Base-by-base conservation (phyloP, 2,797 vertebrate genomes). In the Sebastes cheni region DNA sequence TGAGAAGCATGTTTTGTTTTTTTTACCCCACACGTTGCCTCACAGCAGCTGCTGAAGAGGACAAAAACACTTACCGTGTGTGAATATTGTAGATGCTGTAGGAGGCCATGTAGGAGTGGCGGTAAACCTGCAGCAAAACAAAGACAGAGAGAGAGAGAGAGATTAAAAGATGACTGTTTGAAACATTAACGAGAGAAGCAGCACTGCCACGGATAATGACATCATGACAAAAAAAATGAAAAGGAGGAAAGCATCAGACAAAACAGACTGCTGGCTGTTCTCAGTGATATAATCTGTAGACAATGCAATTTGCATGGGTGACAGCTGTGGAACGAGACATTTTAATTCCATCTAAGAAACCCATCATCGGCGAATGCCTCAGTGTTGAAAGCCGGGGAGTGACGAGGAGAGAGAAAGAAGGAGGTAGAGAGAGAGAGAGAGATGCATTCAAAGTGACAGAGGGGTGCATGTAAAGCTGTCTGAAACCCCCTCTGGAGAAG, bases 71-170 rank as follows among this genome's bases (percentile, higher is more conserved):
- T 84, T 77, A 96, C 96, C 96, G 92, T 23, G 96, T 96, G 77
- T 95, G 95, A 14, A 96, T 94, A 55, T 95, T 96, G 89, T 96
- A 96, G 92, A 96, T 95, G 52, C 95, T 96, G 92, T 96, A 96
- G 79, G 95, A 96, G 10, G 96, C 96, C 86, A 95, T 95, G 88
- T 90, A 95, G 34, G 96, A 96, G 86, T 96, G 91, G 3, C 94
- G 91, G 82, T 96, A 96, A 72, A 96, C 95, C 96, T 96, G 79
- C 23, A 88, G 70, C 14, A 67, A 78, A 71, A 89, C 29, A 87
- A 30, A 84, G 12, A 88, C 22, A 82, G 23, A 55, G 25, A 65
- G 20, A 73, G 58, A 56, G 12, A 59, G 30, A 73, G 12, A 77
- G 79, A 84, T 84, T 70, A 81, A 81, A 83, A 72, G 68, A 88